Evolutionary conservation across 2,797 vertebrate species (phyloP).

Genomic region (Taenioides sp.): DNA sequence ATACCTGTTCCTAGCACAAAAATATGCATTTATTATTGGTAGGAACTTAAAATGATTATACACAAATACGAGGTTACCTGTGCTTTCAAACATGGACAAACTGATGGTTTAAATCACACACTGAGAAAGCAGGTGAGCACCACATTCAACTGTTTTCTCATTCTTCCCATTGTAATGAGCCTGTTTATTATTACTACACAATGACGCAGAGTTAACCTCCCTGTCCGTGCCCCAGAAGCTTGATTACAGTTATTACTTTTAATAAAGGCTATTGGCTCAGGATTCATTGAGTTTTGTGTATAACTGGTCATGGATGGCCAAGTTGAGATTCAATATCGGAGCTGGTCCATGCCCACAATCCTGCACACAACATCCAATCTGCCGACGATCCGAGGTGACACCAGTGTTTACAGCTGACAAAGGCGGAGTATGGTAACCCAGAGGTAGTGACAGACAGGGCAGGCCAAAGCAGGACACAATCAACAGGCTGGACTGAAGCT

Average conservation of each 20-base stretch:
- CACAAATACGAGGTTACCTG: constrained; percentile 1
- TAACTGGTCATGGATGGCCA: constrained; percentile 47
- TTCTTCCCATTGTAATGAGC: constrained; percentile 48
- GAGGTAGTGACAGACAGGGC: constrained; percentile 61
- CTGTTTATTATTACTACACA: constrained; percentile 64
- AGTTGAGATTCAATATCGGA: constrained; percentile 58
- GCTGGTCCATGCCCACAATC: constrained; percentile 49
- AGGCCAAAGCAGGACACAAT: constrained; percentile 57
- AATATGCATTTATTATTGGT: too few species aligned
- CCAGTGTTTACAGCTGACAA: constrained; percentile 62
- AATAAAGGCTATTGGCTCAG: constrained; percentile 67
- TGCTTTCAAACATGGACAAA: neutral
- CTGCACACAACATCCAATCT: constrained; percentile 66
- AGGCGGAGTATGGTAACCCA: constrained; percentile 39
- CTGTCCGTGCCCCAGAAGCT: constrained; percentile 52
- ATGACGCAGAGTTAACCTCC: constrained; percentile 62
- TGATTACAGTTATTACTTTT: constrained; percentile 78
- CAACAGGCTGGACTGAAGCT: constrained; percentile 64
- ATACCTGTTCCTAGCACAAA: too few species aligned
- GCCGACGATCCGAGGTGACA: constrained; percentile 69
- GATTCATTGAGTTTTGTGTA: constrained; percentile 63
- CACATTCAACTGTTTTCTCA: constrained; percentile 40
- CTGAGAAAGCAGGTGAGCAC: constrained; percentile 12
- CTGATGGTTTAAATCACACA: neutral
- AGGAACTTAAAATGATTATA: neutral